Evolutionary conservation across 2,888 invertebrate genomes (phyloP).

Genomic region (Drosophila testacea): DNA sequence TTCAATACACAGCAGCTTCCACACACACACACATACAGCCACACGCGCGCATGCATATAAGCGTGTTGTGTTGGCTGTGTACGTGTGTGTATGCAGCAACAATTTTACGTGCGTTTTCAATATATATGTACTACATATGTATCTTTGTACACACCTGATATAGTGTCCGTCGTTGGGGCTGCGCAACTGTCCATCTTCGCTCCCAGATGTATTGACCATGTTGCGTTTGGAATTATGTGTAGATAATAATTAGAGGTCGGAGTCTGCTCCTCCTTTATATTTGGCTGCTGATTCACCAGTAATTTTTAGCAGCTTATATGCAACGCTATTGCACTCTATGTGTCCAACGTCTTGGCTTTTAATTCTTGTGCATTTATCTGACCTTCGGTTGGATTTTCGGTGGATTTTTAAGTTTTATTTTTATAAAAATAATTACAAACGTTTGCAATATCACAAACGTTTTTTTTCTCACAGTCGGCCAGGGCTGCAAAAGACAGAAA

Average conservation of each 20-base stretch:
- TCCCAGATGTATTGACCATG: conserved; percentile 85
- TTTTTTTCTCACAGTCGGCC: conserved; percentile 54
- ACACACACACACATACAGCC: conserved; percentile 39
- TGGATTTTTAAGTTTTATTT: conserved; percentile 52
- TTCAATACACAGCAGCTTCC: conserved; percentile 47
- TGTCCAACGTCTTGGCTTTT: conserved; percentile 32
- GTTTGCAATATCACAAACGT: conserved; percentile 69
- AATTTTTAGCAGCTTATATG: conserved; percentile 28
- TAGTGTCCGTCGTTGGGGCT: conserved; percentile 88
- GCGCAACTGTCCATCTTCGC: conserved; percentile 94
- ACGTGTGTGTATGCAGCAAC: conserved; percentile 72
- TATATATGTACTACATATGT: not conserved
- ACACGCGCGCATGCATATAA: conserved; percentile 43
- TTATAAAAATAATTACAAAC: conserved; percentile 59
- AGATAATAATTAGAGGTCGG: conserved; percentile 26
- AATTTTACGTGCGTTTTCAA: conserved; percentile 76
- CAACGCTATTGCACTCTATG: conserved; percentile 29
- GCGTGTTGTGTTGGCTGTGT: conserved; percentile 34
- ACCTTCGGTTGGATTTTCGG: conserved; percentile 55
- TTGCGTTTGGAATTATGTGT: conserved; percentile 28
- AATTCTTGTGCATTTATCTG: conserved; percentile 54
- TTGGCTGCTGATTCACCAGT: conserved; percentile 51
- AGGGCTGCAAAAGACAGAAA: conserved; percentile 56
- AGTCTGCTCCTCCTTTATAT: conserved; percentile 11
- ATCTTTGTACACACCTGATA: conserved; percentile 85